Percentiles rank a stretch among this genome's conserved stretches.
These are phyloP conservation scores for Patella depressa DNA, from an alignment of 2,888 invertebrate genomes.

Conservation along the genomic window DNA sequence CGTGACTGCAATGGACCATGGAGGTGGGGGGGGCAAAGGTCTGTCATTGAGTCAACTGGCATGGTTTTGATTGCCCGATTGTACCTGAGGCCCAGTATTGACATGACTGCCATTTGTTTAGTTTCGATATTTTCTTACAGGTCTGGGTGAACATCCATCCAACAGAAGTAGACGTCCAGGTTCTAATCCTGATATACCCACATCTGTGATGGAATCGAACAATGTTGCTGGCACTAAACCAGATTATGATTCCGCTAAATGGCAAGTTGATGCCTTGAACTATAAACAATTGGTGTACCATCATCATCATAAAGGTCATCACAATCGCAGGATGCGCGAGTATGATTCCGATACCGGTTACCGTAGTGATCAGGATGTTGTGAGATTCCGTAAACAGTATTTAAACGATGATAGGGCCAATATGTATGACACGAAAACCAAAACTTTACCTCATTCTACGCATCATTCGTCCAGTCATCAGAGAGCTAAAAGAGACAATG, in stretches of 20 bases:
- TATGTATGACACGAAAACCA: conserved; percentile 28
- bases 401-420: conserved; percentile 17
- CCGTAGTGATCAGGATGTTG: conserved; percentile 60
- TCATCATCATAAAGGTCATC: conserved; percentile 27
- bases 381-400: conserved; percentile 37
- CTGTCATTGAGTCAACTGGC: no score
- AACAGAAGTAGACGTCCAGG: background rate
- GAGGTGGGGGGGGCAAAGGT: no score
- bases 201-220: background rate
- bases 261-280: conserved; percentile 1
- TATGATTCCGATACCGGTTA: conserved; percentile 69
- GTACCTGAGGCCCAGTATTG: no score
- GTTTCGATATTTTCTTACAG: background rate
- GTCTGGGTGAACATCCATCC: background rate
- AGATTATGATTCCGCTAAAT: background rate
- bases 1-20: no score
- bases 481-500: conserved; percentile 40
- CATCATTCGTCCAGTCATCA: conserved; percentile 15
- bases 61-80: no score
- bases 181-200: background rate
- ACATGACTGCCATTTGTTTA: no score
- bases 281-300: conserved; percentile 16
- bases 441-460: conserved; percentile 28
- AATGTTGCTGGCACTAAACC: background rate
- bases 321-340: conserved; percentile 50